Conservation (phyloP, 2,797 vertebrate species). For the Mallotus villosus region DNA sequence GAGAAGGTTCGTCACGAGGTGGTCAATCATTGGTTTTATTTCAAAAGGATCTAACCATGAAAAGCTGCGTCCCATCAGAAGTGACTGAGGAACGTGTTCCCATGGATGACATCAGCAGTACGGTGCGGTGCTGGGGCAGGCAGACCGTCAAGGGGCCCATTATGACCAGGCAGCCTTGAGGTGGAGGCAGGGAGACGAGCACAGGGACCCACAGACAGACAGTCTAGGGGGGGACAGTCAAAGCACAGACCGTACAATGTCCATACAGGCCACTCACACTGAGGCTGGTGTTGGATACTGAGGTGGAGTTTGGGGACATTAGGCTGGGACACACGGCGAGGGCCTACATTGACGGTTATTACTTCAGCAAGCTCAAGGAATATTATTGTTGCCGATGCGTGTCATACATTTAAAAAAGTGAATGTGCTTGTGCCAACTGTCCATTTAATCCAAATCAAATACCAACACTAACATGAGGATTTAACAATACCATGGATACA, state of each 20-base stretch:
- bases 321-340: neutral
- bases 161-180: slow-evolving; percentile 43
- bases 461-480: neutral
- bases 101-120: slow-evolving; percentile 19
- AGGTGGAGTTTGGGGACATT: neutral
- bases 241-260: slow-evolving; percentile 54
- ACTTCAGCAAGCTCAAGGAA: neutral
- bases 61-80: slow-evolving; percentile 3
- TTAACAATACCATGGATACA: slow-evolving; percentile 19
- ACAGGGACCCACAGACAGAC: slow-evolving; percentile 41
- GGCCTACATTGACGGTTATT: neutral
- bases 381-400: neutral
- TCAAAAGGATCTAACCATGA: too few species aligned
- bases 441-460: neutral
- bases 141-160: slow-evolving; percentile 55
- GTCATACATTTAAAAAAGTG: neutral
- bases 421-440: too few species aligned
- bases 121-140: slow-evolving; percentile 34
- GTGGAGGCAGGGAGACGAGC: slow-evolving; percentile 33
- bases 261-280: slow-evolving; percentile 57
- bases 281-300: slow-evolving; percentile 40
- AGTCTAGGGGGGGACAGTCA: slow-evolving; percentile 43
- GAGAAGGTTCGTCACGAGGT: too few species aligned
- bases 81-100: slow-evolving; percentile 41
- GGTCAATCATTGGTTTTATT: too few species aligned